These are phyloP conservation scores for Morpho helenor DNA, from an alignment of 2,888 invertebrate genomes.

Conservation along the genomic window DNA sequence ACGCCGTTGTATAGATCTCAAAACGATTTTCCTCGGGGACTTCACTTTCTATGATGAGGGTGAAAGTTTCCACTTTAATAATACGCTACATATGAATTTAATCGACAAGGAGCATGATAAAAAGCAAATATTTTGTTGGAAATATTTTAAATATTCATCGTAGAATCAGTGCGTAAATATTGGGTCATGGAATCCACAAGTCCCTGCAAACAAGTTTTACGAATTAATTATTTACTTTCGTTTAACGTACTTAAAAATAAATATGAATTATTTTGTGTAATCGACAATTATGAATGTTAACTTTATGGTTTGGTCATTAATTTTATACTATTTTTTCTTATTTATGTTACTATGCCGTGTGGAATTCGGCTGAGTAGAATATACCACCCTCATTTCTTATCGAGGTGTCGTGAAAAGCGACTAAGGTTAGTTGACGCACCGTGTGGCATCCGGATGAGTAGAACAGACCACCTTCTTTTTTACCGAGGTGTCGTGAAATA, in stretches of 20 bases:
- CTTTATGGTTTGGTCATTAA: background rate
- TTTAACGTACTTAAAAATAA: conserved; percentile 8
- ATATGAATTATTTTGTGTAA: conserved; percentile 10
- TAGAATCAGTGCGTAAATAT: conserved; percentile 14
- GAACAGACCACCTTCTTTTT: too few species aligned
- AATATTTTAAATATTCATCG: conserved; percentile 13
- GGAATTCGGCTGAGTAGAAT: too few species aligned
- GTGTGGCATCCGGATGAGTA: too few species aligned
- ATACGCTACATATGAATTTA: background rate
- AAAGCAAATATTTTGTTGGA: conserved; percentile 6
- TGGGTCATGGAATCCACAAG: conserved; percentile 9
- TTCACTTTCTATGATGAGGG: conserved; percentile 43
- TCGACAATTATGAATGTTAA: background rate
- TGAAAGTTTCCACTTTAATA: conserved; percentile 8
- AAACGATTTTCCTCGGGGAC: conserved; percentile 61
- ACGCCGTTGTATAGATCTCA: conserved; percentile 54
- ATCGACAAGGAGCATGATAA: background rate
- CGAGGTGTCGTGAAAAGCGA: too few species aligned
- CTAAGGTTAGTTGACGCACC: too few species aligned
- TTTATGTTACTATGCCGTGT: conserved; percentile 7
- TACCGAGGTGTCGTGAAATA: too few species aligned
- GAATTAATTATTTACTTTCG: conserved; percentile 14
- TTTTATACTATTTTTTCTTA: background rate
- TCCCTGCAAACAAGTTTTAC: conserved; percentile 9
- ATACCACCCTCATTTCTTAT: too few species aligned